Evolutionary conservation across 2,797 vertebrate genomes (phyloP), one percentile per base, ranked within the genome.

Genomic region (Channa striata): DNA sequence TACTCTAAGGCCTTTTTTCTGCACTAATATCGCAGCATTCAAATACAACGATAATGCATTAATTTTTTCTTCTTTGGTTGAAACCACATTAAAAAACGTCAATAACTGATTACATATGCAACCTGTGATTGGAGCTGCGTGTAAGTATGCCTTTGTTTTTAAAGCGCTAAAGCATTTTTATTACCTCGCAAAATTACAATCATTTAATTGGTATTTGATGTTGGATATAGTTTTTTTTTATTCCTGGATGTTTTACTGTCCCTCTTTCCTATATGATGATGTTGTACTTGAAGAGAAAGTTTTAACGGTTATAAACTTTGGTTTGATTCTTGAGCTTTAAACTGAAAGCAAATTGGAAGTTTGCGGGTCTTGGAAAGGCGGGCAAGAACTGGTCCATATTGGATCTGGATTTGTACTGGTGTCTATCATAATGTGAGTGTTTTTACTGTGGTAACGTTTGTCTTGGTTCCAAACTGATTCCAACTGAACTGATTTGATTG

Each of bases 371-470:
- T 44, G 13, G 59, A 47, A 62, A 50, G 20, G 11, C 8, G n/a
- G n/a, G n/a, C 6, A 42, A 62, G 20, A 74, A 43, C 49, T 84
- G 82, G 89, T 94, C 90, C 92, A 94, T 87, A 92, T 94, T 94
- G 93, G 91, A 93, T 88, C 84, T 86, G 59, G 19, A 81, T 64
- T 62, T 67, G 25, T 49, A 73, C 51, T 61, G 10, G 5, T 48
- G 21, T 50, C 0, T 49, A 43, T 56, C 21, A 30, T 16, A 12
- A 23, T 43, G n/a, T 20, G 8, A 47, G 19, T 51, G 4, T 52
- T 25, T 44, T 54, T 47, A 14, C 40, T n/a, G n/a, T n/a, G n/a
- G n/a, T n/a, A n/a, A n/a, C n/a, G n/a, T n/a, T n/a, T n/a, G n/a
- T n/a, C n/a, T n/a, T n/a, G n/a, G n/a, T n/a, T n/a, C 5, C 20